Base-by-base conservation (phyloP, 2,797 vertebrate genomes). In the Rhabdomys pumilio region DNA sequence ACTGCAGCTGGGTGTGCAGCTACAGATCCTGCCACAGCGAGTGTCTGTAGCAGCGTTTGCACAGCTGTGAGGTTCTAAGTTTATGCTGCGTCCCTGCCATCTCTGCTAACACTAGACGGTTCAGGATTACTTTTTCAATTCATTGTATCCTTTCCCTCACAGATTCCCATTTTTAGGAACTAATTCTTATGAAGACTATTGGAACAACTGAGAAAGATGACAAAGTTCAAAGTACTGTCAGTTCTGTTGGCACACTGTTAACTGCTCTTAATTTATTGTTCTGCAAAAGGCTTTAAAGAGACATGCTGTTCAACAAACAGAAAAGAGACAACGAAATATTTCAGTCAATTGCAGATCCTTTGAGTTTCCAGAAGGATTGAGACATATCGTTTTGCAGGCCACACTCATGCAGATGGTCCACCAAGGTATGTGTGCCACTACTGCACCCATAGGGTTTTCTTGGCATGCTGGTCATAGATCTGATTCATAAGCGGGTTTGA, bases 1-100 rank as follows among this genome's bases (percentile, higher is more conserved):
- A 98, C 50, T 69, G 55, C 73, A 89, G 19, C 19, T 77, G 57
- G 24, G 1, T 73, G 38, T 38, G 63, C 7, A 73, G 86, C 38
- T 29, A 15, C n/a, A 38, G 26, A 41, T 41, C 38, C 86, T 19
- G 19, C 44, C 47, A 14, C 29, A 11, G 86, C 10, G 6, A 75
- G 69, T 41, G 1, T 17, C 0, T 0, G 9, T 17, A 55, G 89
- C 2, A 47, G 53, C 12, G 1, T 44, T 65, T 83, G 22, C 2
- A 31, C 47, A 55, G 17, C 53, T 93, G n/a, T 67, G 24, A 2
- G 29, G 3, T 82, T 95, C 50, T 57, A 31, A 24, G 11, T n/a
- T 55, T 50, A 55, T 13, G 65, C 65, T 31, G 9, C 5, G 47
- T 26, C 1, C 14, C 6, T 59, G 24, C 34, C 38, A 47, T 10